phyloP scores from a whole-genome alignment of 2,888 invertebrate genomes.

The Cheilosia scutellata region DNA sequence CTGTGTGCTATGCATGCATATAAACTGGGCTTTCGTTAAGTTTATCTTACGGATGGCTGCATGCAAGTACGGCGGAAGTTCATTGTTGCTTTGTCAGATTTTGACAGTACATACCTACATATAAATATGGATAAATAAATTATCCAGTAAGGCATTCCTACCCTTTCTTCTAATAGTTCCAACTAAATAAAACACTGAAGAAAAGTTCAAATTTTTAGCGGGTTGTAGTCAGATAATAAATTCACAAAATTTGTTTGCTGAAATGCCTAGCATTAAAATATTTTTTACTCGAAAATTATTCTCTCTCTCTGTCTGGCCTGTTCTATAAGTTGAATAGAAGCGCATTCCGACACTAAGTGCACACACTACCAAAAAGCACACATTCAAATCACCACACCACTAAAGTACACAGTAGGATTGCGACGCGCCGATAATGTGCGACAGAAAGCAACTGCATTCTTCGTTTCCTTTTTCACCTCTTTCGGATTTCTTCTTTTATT shows the following conservation, averaged over 20 bases:
- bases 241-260: too few species aligned
- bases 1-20: slow-evolving; percentile 15
- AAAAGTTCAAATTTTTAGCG: too few species aligned
- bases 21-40: slow-evolving; percentile 32
- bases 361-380: slow-evolving; percentile 50
- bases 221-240: too few species aligned
- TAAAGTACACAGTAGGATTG: slow-evolving; percentile 14
- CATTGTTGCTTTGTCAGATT: slow-evolving; percentile 26
- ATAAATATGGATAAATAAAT: too few species aligned
- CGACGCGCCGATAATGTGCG: slow-evolving; percentile 46
- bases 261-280: too few species aligned
- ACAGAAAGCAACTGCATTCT: slow-evolving; percentile 68
- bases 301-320: neutral
- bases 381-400: slow-evolving; percentile 19
- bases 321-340: slow-evolving; percentile 10
- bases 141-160: too few species aligned
- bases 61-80: slow-evolving; percentile 52
- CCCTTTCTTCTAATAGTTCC: too few species aligned
- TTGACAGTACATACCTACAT: too few species aligned
- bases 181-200: too few species aligned
- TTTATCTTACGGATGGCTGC: slow-evolving; percentile 51
- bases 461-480: slow-evolving; percentile 33
- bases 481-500: slow-evolving; percentile 5
- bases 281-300: too few species aligned
- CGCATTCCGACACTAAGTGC: slow-evolving; percentile 58